Evolutionary conservation across 2,888 invertebrate genomes (phyloP).

Genomic region (Patella caerulea): DNA sequence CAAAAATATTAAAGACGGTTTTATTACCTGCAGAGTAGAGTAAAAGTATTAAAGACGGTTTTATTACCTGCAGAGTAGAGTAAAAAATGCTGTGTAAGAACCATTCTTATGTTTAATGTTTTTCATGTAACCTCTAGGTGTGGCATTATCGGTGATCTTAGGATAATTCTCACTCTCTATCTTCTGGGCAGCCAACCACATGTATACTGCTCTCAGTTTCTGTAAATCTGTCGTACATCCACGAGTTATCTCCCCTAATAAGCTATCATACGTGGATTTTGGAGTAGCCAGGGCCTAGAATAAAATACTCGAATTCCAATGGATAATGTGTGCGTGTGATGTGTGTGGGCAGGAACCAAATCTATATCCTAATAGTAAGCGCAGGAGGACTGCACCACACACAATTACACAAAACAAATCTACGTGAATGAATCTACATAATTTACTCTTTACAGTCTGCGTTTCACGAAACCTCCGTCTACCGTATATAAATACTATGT

Average conservation of each 20-base stretch:
- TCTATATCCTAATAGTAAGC: too few species aligned
- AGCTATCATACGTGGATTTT: conserved; percentile 19
- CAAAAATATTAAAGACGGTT: too few species aligned
- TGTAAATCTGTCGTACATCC: conserved; percentile 32
- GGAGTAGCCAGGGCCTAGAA: too few species aligned
- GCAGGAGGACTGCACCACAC: too few species aligned
- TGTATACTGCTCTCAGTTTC: conserved; percentile 43
- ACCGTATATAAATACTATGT: too few species aligned
- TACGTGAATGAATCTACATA: too few species aligned
- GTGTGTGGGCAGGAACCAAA: too few species aligned
- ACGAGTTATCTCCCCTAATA: conserved; percentile 34
- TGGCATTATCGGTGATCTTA: conserved; percentile 23
- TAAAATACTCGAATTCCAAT: too few species aligned
- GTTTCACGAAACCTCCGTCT: too few species aligned
- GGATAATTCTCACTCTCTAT: conserved; percentile 33
- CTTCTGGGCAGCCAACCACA: conserved; percentile 42
- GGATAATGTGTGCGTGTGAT: too few species aligned
- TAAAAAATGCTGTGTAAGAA: conserved; percentile 40
- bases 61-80: conserved; percentile 42
- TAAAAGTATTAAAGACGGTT: conserved; percentile 21
- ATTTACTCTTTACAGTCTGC: too few species aligned
- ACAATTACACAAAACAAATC: too few species aligned
- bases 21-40: conserved; percentile 42
- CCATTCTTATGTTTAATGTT: conserved; percentile 40
- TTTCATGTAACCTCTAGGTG: conserved; percentile 44